A percentile compares a stretch with the other conserved stretches of the same genome.
These are phyloP conservation scores for Diabrotica virgifera DNA, from an alignment of 1,140 invertebrate genomes.

Conservation along the genomic window DNA sequence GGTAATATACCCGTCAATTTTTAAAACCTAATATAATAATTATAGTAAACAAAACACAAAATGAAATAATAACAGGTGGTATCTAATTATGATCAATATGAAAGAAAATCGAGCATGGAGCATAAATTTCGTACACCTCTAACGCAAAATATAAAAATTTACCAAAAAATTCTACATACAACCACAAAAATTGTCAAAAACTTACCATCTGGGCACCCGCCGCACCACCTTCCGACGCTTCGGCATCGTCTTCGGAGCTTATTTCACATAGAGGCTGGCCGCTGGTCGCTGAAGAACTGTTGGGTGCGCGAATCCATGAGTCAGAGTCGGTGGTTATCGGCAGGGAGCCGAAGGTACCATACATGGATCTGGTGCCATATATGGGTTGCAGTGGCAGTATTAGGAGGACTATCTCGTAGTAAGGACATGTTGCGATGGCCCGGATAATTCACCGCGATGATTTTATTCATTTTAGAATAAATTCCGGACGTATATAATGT, in stretches of 20 bases:
- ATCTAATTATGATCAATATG: too few relatives aligned
- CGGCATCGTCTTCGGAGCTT: background rate
- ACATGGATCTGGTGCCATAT: conserved; percentile 45
- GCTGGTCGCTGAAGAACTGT: conserved; percentile 30
- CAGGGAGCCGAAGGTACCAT: conserved; percentile 40
- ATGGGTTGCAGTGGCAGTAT: conserved; percentile 31
- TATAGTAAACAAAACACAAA: too few relatives aligned
- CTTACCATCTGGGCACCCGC: conserved; percentile 24
- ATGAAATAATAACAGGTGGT: too few relatives aligned
- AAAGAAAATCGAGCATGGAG: too few relatives aligned
- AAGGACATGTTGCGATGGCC: background rate
- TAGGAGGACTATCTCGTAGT: background rate
- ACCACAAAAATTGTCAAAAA: conserved; percentile 4
- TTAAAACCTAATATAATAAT: too few relatives aligned
- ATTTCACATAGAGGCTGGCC: conserved; percentile 20
- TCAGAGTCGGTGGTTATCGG: conserved; percentile 38
- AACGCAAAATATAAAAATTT: too few relatives aligned
- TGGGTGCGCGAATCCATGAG: conserved; percentile 28
- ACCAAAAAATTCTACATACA: too few relatives aligned
- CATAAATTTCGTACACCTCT: too few relatives aligned
- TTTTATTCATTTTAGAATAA: too few relatives aligned
- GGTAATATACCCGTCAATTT: too few relatives aligned
- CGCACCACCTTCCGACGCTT: conserved; percentile 7
- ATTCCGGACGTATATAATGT: too few relatives aligned
- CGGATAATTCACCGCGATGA: background rate